Evolutionary conservation across 2,113 vertebrate species (phyloP).

Genomic region (Cairina moschata): DNA sequence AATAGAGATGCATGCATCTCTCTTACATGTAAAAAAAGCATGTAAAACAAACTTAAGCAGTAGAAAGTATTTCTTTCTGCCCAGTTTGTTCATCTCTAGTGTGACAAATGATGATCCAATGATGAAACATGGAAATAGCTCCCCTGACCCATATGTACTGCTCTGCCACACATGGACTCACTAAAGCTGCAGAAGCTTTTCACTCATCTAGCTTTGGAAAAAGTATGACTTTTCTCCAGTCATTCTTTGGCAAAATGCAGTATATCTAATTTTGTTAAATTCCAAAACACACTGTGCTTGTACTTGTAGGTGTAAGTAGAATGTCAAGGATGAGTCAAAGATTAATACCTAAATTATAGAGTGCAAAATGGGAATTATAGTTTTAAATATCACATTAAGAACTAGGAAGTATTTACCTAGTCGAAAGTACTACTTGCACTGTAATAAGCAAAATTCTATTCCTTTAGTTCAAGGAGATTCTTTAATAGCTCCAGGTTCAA

Average conservation of each 20-base stretch:
- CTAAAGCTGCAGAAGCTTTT: slow-evolving; percentile 13
- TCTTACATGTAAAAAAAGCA: background rate
- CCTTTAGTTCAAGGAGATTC: background rate
- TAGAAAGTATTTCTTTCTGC: background rate
- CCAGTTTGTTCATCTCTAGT: background rate
- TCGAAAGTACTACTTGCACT: slow-evolving; percentile 21
- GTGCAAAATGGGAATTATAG: slow-evolving; percentile 61
- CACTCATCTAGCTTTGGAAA: background rate
- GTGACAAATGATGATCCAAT: background rate
- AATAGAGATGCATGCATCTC: background rate
- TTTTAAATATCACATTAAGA: slow-evolving; percentile 65
- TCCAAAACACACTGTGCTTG: slow-evolving; percentile 70
- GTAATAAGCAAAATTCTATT: background rate
- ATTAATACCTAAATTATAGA: slow-evolving; percentile 80
- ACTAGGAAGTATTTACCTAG: slow-evolving; percentile 70
- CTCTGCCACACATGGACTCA: background rate
- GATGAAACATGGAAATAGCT: background rate
- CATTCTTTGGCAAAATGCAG: slow-evolving; percentile 52
- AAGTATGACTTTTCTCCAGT: slow-evolving; percentile 32
- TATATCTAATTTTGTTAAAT: slow-evolving; percentile 71
- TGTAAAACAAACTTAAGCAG: background rate
- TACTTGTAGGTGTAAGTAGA: slow-evolving; percentile 77
- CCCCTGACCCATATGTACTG: background rate
- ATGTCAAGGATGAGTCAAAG: slow-evolving; percentile 82
- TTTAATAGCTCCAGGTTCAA: background rate